Conservation (phyloP, 2,888 invertebrate species). For the Reticulitermes lucifugus region DNA sequence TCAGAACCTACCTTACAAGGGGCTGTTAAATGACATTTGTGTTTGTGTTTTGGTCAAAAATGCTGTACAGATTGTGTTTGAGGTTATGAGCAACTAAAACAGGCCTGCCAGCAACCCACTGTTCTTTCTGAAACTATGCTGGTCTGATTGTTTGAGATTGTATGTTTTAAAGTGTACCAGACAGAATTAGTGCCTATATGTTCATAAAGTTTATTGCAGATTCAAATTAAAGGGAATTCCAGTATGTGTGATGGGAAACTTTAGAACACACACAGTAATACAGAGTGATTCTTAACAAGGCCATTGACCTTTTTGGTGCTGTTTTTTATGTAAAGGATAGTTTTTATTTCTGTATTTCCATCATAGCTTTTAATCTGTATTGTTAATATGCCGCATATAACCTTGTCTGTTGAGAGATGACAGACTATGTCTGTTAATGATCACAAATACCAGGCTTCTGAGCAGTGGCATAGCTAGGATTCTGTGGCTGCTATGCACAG, state of each 20-base stretch:
- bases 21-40: not conserved
- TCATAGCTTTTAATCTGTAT: too few species aligned
- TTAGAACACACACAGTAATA: not conserved
- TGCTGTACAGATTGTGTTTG: not conserved
- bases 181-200: slow-evolving; percentile 6
- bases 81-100: not conserved
- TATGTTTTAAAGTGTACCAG: slow-evolving; percentile 7
- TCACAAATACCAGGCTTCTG: too few species aligned
- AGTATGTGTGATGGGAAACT: not conserved
- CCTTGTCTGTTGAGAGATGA: too few species aligned
- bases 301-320: not conserved
- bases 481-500: too few species aligned
- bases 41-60: not conserved
- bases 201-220: not conserved
- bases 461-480: too few species aligned
- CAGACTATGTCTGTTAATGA: too few species aligned
- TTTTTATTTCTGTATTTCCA: too few species aligned
- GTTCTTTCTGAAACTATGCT: not conserved
- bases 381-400: too few species aligned
- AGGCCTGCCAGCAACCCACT: not conserved
- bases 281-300: not conserved
- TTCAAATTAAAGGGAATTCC: not conserved
- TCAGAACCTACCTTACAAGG: not conserved
- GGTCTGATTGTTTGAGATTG: not conserved
- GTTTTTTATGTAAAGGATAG: too few species aligned